Percentiles rank a stretch among this genome's conserved stretches.
Evolutionary conservation across 2,113 vertebrate species (phyloP).

Genomic region (Gobiocypris rarus): DNA sequence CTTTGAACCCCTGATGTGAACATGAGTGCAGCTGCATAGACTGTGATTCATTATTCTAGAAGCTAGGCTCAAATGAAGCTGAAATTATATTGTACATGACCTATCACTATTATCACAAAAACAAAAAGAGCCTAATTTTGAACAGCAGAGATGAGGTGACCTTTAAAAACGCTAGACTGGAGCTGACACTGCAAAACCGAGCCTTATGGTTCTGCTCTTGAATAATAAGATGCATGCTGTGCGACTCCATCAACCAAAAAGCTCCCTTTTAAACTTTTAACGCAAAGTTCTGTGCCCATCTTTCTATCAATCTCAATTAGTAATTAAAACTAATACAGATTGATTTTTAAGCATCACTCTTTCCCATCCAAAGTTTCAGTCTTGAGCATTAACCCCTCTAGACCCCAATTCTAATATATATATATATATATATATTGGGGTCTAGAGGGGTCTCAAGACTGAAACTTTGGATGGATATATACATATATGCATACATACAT

Average conservation of each 20-base stretch:
- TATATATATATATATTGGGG: no score
- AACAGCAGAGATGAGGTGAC: not conserved
- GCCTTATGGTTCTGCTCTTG: not conserved
- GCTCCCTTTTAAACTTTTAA: not conserved
- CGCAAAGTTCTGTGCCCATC: not conserved
- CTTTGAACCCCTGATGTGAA: conserved; percentile 25
- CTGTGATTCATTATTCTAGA: not conserved
- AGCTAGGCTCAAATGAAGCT: not conserved
- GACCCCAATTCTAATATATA: no score
- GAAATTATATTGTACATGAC: not conserved
- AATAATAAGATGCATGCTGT: not conserved
- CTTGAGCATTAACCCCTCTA: no score
- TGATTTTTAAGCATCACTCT: no score
- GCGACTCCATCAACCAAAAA: not conserved
- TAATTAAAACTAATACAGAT: no score
- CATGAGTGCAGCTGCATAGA: not conserved
- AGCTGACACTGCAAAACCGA: not conserved
- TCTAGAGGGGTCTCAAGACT: no score
- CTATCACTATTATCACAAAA: not conserved
- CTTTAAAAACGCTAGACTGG: not conserved
- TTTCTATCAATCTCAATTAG: no score
- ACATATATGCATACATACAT: no score
- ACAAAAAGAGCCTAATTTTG: not conserved
- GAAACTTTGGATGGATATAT: no score
- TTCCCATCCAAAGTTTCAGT: no score